Evolutionary conservation across 23 tunicate genomes (phyloP).

Genomic region (Ascidia mentula): DNA sequence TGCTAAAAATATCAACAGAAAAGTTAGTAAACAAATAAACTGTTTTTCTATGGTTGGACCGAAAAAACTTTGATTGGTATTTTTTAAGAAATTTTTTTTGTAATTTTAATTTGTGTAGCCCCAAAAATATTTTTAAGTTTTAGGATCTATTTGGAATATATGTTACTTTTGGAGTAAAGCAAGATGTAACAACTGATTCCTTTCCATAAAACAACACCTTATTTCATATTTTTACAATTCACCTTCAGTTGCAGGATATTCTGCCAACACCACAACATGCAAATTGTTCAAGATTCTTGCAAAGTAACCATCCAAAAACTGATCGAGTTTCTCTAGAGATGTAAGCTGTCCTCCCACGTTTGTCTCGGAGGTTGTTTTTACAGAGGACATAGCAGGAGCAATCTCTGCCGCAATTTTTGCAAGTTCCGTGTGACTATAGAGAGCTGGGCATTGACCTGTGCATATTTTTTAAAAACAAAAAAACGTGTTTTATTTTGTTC

Average conservation of each 20-base stretch:
- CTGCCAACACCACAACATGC: slow-evolving; percentile 64
- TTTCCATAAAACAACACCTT: too few species aligned
- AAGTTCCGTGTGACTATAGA: slow-evolving; percentile 57
- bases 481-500: neutral
- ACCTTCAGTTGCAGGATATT: slow-evolving; percentile 49
- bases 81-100: too few species aligned
- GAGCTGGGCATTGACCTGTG: slow-evolving; percentile 74
- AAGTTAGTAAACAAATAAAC: neutral
- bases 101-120: too few species aligned
- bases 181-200: too few species aligned
- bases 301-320: slow-evolving; percentile 45
- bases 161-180: too few species aligned
- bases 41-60: too few species aligned
- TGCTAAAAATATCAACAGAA: neutral
- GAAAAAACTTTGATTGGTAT: too few species aligned
- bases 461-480: neutral
- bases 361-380: neutral
- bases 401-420: slow-evolving; percentile 68
- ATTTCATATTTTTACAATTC: slow-evolving; percentile 4
- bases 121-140: too few species aligned
- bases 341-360: slow-evolving; percentile 18
- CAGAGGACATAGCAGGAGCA: slow-evolving; percentile 14
- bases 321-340: slow-evolving; percentile 69
- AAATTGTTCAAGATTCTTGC: slow-evolving; percentile 45
- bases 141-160: too few species aligned